Evolutionary conservation across 2,113 vertebrate species (phyloP).

Genomic region (Malurus alboscapulatus): DNA sequence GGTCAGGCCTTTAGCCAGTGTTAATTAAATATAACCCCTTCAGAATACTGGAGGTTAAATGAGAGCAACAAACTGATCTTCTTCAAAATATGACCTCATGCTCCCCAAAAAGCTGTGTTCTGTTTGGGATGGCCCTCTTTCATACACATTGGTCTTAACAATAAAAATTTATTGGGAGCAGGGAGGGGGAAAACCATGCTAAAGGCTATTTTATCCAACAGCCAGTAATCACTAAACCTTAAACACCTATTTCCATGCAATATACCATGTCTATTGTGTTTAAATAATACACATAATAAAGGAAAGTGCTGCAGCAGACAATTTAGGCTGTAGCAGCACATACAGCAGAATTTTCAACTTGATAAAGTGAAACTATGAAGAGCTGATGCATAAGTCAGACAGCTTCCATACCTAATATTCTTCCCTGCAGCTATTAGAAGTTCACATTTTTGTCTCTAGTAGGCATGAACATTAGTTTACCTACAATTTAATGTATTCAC

Average conservation of each 20-base stretch:
- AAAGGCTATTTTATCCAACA: conserved; percentile 31
- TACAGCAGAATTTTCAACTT: conserved; percentile 51
- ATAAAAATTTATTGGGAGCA: background rate
- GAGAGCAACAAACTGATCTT: conserved; percentile 62
- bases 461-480: conserved; percentile 35
- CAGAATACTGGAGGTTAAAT: conserved; percentile 84
- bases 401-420: conserved; percentile 46
- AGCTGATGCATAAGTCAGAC: conserved; percentile 32
- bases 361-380: conserved; percentile 63
- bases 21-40: conserved; percentile 92
- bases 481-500: conserved; percentile 42
- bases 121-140: conserved; percentile 11
- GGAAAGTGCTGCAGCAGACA: conserved; percentile 52
- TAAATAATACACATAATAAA: conserved; percentile 60
- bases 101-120: conserved; percentile 41
- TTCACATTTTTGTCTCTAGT: conserved; percentile 36
- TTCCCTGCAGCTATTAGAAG: conserved; percentile 41
- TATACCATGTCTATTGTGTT: conserved; percentile 52
- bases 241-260: conserved; percentile 44
- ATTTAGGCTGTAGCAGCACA: conserved; percentile 44
- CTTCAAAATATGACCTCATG: conserved; percentile 51
- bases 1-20: conserved; percentile 86
- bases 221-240: conserved; percentile 49
- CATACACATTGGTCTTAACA: conserved; percentile 15
- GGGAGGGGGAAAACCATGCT: background rate